Conservation (phyloP, 2,113 vertebrate genomes). For the Campylorhamphus procurvoides region DNA sequence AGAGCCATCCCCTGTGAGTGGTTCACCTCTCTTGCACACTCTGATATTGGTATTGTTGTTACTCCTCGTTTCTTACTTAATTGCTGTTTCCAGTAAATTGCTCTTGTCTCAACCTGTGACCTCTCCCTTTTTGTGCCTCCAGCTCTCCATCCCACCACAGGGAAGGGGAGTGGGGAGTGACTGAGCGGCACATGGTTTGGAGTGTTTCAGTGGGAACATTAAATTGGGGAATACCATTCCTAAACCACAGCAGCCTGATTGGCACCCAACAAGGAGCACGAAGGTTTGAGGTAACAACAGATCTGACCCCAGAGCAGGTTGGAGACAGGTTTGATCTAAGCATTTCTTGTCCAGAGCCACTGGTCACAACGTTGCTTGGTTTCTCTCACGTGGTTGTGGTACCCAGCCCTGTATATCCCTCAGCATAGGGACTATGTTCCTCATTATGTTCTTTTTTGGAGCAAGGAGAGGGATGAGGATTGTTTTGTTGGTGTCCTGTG, state of each 20-base stretch:
- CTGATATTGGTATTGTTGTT: background rate
- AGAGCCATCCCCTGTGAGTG: background rate
- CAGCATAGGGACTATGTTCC: background rate
- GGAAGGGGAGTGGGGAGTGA: background rate
- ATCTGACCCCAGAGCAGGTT: background rate
- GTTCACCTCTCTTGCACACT: background rate
- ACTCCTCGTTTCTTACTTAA: background rate
- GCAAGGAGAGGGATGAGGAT: background rate
- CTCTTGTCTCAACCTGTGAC: too few relatives aligned
- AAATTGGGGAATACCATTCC: background rate
- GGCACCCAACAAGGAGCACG: background rate
- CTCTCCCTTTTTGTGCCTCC: background rate
- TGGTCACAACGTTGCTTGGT: background rate
- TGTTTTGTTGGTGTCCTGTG: background rate
- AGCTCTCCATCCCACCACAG: rapidly evolving
- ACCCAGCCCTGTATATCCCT: background rate
- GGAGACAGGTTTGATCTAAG: background rate
- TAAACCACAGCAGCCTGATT: background rate
- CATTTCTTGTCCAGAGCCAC: background rate
- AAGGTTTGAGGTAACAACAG: background rate
- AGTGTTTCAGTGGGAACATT: background rate
- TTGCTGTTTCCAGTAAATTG: background rate
- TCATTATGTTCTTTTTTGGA: background rate
- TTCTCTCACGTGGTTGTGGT: background rate
- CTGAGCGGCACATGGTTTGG: background rate